Evolutionary conservation across 2,113 vertebrate species (phyloP).

Genomic region (Strigops habroptila): DNA sequence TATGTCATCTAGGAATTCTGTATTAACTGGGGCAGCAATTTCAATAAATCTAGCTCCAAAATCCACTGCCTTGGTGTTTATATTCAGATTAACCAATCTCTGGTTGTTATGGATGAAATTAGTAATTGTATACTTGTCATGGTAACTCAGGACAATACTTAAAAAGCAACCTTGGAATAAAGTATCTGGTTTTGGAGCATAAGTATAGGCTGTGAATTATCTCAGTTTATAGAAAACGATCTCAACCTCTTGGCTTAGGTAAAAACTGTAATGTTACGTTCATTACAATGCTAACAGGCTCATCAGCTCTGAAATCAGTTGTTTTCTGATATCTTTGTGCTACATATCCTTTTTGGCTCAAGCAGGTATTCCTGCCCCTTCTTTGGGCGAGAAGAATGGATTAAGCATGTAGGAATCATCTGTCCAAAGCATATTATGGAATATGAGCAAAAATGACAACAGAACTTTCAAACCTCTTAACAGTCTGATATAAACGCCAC

Average conservation of each 20-base stretch:
- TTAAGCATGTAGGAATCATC: not conserved
- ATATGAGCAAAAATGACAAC: not conserved
- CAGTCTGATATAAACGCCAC: not conserved
- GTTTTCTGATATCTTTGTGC: not conserved
- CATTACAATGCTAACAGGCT: not conserved
- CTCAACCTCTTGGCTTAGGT: not conserved
- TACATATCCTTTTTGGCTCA: not conserved
- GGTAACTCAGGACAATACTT: not conserved
- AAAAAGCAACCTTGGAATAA: not conserved
- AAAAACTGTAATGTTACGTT: not conserved
- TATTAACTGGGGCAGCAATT: not conserved
- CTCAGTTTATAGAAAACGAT: conserved; percentile 2
- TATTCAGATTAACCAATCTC: not conserved
- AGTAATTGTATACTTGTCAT: not conserved
- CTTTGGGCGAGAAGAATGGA: not conserved
- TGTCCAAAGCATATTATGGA: not conserved
- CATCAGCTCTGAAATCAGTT: not conserved
- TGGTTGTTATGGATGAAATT: conserved; percentile 7
- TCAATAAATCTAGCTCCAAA: conserved; percentile 15
- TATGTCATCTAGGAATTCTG: not conserved
- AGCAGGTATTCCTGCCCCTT: not conserved
- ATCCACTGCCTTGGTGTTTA: not conserved
- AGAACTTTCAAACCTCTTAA: not conserved
- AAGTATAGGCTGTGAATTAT: not conserved
- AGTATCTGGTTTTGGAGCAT: not conserved